Conservation (phyloP, 2,113 vertebrate genomes). For the Indicator indicator region DNA sequence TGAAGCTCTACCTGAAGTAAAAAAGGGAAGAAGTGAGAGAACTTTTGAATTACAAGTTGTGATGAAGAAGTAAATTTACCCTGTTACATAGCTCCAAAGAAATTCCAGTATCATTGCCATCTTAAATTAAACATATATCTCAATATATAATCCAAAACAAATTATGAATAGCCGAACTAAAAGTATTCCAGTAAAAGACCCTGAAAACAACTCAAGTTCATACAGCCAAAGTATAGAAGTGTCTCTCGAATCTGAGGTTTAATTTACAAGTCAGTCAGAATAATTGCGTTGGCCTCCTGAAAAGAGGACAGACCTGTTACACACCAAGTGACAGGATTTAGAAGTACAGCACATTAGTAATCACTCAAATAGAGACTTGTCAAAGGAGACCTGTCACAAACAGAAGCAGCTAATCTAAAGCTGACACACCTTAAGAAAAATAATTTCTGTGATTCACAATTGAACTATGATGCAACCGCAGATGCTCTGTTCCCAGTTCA, state of each 20-base stretch:
- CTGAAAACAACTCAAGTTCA: not conserved
- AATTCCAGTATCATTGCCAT: not conserved
- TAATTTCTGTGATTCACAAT: not conserved
- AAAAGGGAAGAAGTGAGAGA: not conserved
- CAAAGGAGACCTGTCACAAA: not conserved
- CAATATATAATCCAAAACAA: not conserved
- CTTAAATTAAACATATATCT: not conserved
- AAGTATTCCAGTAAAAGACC: not conserved
- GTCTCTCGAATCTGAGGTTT: not conserved
- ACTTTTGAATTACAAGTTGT: not conserved
- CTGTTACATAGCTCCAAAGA: not conserved
- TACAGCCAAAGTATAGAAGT: not conserved
- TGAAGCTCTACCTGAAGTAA: not conserved
- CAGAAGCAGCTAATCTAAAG: not conserved
- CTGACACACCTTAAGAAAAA: conserved; percentile 3
- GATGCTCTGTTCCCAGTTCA: not conserved
- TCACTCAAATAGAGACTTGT: not conserved
- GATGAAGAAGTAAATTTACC: not conserved
- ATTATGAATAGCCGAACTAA: not conserved
- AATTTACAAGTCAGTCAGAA: not conserved
- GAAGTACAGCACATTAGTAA: not conserved
- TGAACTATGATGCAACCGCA: not conserved
- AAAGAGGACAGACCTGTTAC: not conserved
- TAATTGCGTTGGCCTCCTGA: not conserved
- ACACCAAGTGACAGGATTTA: not conserved